These are phyloP conservation scores for Danio kyathit DNA, from an alignment of 2,797 vertebrate species.

Conservation along the genomic window DNA sequence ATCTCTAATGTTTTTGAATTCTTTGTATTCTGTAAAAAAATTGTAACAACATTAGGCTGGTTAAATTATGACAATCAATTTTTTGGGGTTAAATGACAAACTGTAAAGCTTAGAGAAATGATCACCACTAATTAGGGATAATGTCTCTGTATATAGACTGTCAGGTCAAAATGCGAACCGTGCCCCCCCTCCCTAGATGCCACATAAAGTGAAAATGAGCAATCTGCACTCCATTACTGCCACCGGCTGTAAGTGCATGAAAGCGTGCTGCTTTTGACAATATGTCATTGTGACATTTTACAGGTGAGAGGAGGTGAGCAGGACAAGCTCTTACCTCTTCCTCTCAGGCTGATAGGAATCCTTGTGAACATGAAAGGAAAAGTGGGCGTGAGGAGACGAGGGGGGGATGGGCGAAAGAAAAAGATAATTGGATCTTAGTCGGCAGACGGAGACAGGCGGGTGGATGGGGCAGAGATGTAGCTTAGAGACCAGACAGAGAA, in stretches of 20 bases:
- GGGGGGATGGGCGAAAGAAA: constrained; percentile 51
- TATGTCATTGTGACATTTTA: constrained; percentile 47
- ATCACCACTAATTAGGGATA: neutral
- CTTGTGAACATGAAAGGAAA: constrained; percentile 49
- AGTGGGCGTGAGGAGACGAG: constrained; percentile 54
- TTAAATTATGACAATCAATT: neutral
- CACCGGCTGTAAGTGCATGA: constrained; percentile 3
- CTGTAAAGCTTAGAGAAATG: neutral
- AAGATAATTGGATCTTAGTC: constrained; percentile 66
- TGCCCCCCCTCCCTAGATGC: neutral
- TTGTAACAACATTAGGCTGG: neutral
- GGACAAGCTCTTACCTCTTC: constrained; percentile 18
- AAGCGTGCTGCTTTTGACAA: constrained; percentile 17
- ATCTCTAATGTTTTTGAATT: neutral
- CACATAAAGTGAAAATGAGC: neutral
- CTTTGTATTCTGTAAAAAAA: neutral
- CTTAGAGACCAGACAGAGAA: constrained; percentile 40
- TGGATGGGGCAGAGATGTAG: constrained; percentile 46
- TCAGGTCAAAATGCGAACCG: neutral
- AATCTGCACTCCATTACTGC: neutral
- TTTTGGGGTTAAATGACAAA: neutral
- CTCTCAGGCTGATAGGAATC: constrained; percentile 51
- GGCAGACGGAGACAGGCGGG: constrained; percentile 53
- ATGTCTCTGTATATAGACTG: neutral
- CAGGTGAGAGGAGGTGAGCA: constrained; percentile 45